Evolutionary conservation across 1,140 invertebrate species (phyloP).

Genomic region (Pentalonia nigronervosa): DNA sequence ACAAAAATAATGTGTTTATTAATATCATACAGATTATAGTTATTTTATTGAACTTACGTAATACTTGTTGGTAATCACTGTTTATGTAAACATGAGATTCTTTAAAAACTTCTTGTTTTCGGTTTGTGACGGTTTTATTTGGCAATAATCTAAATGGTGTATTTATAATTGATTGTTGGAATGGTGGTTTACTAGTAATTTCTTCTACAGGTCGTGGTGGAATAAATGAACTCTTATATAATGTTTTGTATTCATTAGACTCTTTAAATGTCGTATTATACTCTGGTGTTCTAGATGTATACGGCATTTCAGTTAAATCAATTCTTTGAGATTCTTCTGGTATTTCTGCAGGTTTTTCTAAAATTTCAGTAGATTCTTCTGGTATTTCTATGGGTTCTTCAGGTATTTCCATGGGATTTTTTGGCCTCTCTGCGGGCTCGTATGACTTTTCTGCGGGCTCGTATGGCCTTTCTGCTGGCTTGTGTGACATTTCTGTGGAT

Average conservation of each 20-base stretch:
- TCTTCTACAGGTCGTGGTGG: conserved; percentile 5
- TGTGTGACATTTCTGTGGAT: conserved; percentile 61
- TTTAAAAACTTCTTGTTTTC: not conserved
- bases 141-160: not conserved
- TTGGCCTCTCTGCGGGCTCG: conserved; percentile 59
- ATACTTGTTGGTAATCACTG: conserved; percentile 1
- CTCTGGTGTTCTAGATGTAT: not conserved
- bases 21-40: not conserved
- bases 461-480: not conserved
- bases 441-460: not conserved
- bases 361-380: not conserved
- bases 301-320: not conserved
- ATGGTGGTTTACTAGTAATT: conserved; percentile 1
- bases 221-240: not conserved
- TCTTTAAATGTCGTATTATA: not conserved
- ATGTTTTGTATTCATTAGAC: not conserved
- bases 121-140: not conserved
- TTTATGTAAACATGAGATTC: not conserved
- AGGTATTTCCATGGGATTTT: conserved; percentile 61
- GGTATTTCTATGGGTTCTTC: conserved; percentile 60
- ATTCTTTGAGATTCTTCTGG: conserved; percentile 12
- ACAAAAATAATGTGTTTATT: too few species aligned
- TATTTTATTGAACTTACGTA: not conserved
- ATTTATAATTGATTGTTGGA: not conserved
- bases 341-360: not conserved